phyloP scores from a whole-genome alignment of 2,113 vertebrate genomes.

The Grantiella picta region DNA sequence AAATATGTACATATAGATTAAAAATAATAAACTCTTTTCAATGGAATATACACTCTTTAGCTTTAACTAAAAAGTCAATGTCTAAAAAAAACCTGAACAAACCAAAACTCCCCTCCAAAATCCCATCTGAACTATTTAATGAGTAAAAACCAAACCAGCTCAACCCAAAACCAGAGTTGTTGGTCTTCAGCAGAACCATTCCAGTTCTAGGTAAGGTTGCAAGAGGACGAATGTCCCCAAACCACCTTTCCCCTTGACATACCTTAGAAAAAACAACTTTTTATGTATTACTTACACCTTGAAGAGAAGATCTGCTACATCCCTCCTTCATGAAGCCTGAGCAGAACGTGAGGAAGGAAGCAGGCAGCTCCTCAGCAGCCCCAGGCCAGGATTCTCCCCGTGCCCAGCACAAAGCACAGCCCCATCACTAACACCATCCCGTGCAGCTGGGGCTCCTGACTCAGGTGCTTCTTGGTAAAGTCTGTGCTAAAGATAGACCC shows the following conservation, averaged over 20 bases:
- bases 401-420: neutral
- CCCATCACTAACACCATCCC: neutral
- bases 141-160: neutral
- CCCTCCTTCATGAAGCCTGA: neutral
- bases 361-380: neutral
- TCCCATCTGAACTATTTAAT: neutral
- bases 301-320: neutral
- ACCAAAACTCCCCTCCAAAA: neutral
- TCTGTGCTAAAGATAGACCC: no score
- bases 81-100: neutral
- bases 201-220: neutral
- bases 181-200: neutral
- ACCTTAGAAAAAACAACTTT: neutral
- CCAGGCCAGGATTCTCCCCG: neutral
- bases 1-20: accelerated
- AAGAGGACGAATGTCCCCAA: neutral
- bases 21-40: neutral
- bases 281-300: neutral
- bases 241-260: neutral
- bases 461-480: neutral
- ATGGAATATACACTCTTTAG: neutral
- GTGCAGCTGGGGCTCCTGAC: neutral
- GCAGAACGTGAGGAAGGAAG: neutral
- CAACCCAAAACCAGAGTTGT: neutral
- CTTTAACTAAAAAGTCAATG: neutral